Base-by-base conservation (phyloP, 2,113 vertebrate species). In the Sitta europaea region DNA sequence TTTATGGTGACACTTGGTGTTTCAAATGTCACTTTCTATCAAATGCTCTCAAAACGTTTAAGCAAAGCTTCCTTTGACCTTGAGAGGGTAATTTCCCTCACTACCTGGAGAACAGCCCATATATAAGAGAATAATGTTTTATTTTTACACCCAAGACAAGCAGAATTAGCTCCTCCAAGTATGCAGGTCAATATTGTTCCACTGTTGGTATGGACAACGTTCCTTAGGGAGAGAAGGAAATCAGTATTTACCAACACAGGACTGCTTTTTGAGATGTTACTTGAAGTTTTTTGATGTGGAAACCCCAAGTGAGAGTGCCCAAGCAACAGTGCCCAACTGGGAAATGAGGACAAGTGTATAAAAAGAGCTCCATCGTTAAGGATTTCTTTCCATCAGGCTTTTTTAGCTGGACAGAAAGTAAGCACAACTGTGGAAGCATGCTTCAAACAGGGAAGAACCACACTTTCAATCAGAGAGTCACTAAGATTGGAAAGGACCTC, bases 291-390 rank as follows among this genome's bases (percentile, higher is more conserved):
- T 36, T 25, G 19, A 43, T 1, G 1, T 5, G 42, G 61, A 66
- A 63, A 14, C 6, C 9, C 22, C 5, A 6, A 9, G 40, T 2
- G 5, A 42, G 19, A 11, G 47, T 67, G 47, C 15, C 40, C 24
- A 38, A 43, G 28, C 53, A 18, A 2, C 42, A 7, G 21, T 22
- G 57, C 35, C 42, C 20, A 14, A 15, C 42, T 0, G 13, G 21
- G 36, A 36, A 24, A 14, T 0, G 13, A 23, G 13, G 17, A n/a
- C 17, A 3, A 0, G 0, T 0, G 9, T 12, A 4, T 1, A 5
- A 5, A 6, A 42, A n/a, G 21, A 25, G 14, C 20, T 18, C 38
- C 12, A 3, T 0, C 24, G 10, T 45, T 7, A 8, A 66, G 9
- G 6, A 1, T 11, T 50, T 31, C 2, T 23, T 54, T 59, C 58